Evolutionary conservation across 2,888 invertebrate genomes (phyloP).

Genomic region (Scaptomyza tumidula): DNA sequence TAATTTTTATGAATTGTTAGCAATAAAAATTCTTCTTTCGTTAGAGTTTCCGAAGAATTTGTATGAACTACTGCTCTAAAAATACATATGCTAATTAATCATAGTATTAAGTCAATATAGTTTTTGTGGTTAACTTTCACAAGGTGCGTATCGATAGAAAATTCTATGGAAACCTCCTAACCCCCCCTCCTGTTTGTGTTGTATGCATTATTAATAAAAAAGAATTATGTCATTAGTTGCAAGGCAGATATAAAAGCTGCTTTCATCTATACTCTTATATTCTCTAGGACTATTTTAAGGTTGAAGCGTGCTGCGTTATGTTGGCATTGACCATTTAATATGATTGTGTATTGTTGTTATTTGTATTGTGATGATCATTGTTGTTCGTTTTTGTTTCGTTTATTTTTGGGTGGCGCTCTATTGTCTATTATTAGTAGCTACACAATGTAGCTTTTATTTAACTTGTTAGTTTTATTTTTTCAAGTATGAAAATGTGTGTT

Average conservation of each 20-base stretch:
- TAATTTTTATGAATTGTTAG: constrained; percentile 55
- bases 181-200: neutral
- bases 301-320: constrained; percentile 56
- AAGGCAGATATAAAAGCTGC: neutral
- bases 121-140: neutral
- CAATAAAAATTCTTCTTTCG: neutral
- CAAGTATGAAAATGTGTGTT: too few relatives aligned
- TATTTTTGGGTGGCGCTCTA: constrained; percentile 22
- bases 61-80: neutral
- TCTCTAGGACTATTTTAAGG: constrained; percentile 37
- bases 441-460: neutral
- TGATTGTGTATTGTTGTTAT: constrained; percentile 18
- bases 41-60: too few relatives aligned
- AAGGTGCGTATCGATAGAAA: neutral
- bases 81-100: too few relatives aligned
- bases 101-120: too few relatives aligned
- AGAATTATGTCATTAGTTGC: constrained; percentile 1
- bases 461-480: constrained; percentile 2
- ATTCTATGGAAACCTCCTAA: neutral
- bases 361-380: constrained; percentile 10
- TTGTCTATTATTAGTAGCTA: constrained; percentile 5
- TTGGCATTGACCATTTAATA: constrained; percentile 41
- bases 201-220: neutral
- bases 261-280: too few relatives aligned
- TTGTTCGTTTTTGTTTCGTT: neutral